Percentiles rank a stretch among this genome's conserved stretches.
Conservation (phyloP, 1,140 invertebrate species). For the Callitettix versicolor region DNA sequence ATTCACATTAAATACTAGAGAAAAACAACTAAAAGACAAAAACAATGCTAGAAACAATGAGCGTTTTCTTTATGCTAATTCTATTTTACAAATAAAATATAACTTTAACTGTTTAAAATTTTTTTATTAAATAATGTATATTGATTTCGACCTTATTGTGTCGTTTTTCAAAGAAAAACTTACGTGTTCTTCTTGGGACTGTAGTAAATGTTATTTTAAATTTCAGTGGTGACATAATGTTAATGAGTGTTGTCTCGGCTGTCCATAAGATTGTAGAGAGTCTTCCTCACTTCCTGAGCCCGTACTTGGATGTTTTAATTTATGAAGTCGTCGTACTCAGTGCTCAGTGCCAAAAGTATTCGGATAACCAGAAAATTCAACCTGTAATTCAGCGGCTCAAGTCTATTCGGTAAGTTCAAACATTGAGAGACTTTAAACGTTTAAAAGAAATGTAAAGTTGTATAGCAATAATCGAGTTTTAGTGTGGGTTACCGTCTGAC, state of each 20-base stretch:
- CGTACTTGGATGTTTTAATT: conserved; percentile 68
- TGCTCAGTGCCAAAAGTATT: conserved; percentile 21
- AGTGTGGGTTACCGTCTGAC: too few species aligned
- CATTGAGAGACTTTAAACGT: background rate
- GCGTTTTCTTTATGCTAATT: too few species aligned
- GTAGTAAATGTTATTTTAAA: too few species aligned
- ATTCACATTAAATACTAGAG: too few species aligned
- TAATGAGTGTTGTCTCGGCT: conserved; percentile 54
- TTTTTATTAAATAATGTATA: too few species aligned
- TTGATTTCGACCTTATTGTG: too few species aligned
- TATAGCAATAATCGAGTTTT: background rate
- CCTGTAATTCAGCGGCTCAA: conserved; percentile 45
- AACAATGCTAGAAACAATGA: too few species aligned
- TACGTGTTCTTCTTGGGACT: too few species aligned
- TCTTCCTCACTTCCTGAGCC: conserved; percentile 67
- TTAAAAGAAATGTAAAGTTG: background rate
- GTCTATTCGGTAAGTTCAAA: conserved; percentile 39
- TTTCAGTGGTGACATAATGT: conserved; percentile 17
- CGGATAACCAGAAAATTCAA: conserved; percentile 8
- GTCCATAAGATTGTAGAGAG: conserved; percentile 72
- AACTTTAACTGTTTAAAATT: too few species aligned
- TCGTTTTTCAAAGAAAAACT: too few species aligned
- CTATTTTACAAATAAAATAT: too few species aligned
- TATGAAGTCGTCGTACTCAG: conserved; percentile 47
- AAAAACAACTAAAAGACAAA: too few species aligned